Conservation (phyloP, 1,140 invertebrate genomes). For the Eupeodes corollae region DNA sequence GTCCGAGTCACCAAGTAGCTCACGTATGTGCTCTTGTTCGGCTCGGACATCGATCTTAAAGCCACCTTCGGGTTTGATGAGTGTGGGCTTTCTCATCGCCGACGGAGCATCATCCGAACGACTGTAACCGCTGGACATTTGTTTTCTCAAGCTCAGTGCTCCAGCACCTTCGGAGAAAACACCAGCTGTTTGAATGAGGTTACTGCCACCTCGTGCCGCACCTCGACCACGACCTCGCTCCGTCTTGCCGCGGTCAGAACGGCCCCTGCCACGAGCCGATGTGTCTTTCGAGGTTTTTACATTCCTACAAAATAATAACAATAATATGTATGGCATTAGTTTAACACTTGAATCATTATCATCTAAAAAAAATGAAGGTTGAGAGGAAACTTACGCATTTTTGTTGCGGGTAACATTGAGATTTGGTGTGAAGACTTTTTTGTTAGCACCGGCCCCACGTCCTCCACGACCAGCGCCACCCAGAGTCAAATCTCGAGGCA, state of each 20-base stretch:
- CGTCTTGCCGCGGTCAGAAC: background rate
- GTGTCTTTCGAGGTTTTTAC: conserved; percentile 33
- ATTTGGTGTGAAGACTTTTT: conserved; percentile 32
- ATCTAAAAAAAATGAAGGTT: background rate
- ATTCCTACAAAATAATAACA: conserved; percentile 13
- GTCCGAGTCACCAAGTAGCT: conserved; percentile 18
- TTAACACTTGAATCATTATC: background rate
- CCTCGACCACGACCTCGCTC: conserved; percentile 12
- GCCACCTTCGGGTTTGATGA: conserved; percentile 17
- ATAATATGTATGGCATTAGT: background rate
- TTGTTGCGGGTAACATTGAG: conserved; percentile 33
- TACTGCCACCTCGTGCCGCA: conserved; percentile 15
- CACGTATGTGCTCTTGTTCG: conserved; percentile 4
- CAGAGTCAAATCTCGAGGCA: conserved; percentile 42
- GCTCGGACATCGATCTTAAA: conserved; percentile 10
- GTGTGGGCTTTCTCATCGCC: conserved; percentile 15
- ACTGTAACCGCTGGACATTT: conserved; percentile 12
- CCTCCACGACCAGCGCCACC: conserved; percentile 32
- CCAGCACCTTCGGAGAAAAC: conserved; percentile 33
- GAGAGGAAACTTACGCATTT: conserved; percentile 21
- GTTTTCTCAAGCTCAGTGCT: conserved; percentile 19
- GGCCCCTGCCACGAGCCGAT: conserved; percentile 7
- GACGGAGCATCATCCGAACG: conserved; percentile 17
- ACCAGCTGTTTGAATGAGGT: conserved; percentile 29
- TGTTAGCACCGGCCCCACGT: conserved; percentile 5